phyloP scores from a whole-genome alignment of 2,888 invertebrate species.

The Tenthredo amoena region DNA sequence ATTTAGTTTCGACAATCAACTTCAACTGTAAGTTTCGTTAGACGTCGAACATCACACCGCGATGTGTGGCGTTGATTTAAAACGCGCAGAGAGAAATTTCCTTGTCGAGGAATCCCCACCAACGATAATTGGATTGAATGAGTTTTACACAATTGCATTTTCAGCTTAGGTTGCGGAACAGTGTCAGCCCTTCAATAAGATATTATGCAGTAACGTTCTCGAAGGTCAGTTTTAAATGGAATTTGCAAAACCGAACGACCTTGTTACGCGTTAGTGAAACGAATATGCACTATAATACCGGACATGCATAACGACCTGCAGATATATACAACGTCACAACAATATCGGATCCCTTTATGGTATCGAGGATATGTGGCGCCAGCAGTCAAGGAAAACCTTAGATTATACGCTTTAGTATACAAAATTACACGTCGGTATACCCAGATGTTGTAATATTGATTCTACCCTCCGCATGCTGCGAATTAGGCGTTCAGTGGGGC shows the following conservation, averaged over 20 bases:
- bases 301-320: not conserved
- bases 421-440: conserved; percentile 20
- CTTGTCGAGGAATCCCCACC: not conserved
- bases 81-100: not conserved
- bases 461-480: not conserved
- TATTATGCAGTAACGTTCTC: not conserved
- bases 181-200: conserved; percentile 12
- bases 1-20: not conserved
- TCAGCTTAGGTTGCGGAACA: conserved; percentile 3
- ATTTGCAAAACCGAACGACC: not conserved
- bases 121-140: conserved; percentile 33
- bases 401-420: not conserved
- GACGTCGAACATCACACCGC: conserved; percentile 22
- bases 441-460: conserved; percentile 29
- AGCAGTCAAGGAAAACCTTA: conserved; percentile 2
- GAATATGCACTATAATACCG: not conserved
- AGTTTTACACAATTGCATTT: conserved; percentile 16
- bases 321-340: not conserved
- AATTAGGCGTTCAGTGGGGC: not conserved
- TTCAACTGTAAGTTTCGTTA: not conserved
- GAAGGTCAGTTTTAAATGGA: not conserved
- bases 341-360: not conserved
- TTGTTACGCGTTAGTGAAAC: not conserved
- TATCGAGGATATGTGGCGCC: not conserved
- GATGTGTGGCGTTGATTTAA: conserved; percentile 3